Evolutionary conservation across 2,113 vertebrate genomes (phyloP).

Genomic region (Clarias magur): DNA sequence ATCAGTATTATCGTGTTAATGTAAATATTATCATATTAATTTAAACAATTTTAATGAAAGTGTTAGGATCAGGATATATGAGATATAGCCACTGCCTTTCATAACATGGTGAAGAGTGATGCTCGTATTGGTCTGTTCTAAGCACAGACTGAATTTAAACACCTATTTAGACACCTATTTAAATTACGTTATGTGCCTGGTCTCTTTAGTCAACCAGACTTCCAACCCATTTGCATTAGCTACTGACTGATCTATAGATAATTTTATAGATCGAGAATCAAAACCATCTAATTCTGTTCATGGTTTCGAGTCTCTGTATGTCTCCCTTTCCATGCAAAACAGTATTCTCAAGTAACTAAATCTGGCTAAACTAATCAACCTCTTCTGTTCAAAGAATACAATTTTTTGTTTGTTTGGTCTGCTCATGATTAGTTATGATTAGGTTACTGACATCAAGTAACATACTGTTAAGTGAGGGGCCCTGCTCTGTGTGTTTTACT

Average conservation of each 20-base stretch:
- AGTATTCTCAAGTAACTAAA: not conserved
- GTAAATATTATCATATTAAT: too few species aligned
- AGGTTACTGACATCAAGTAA: not conserved
- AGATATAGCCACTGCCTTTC: not conserved
- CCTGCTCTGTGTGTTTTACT: not conserved
- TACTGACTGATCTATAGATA: not conserved
- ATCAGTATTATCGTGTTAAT: too few species aligned
- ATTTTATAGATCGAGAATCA: not conserved
- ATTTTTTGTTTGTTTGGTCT: not conserved
- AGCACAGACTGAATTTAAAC: not conserved
- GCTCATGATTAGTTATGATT: not conserved
- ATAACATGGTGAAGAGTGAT: not conserved
- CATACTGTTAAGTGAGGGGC: not conserved
- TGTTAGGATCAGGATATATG: not conserved
- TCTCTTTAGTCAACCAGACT: not conserved
- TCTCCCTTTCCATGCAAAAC: not conserved
- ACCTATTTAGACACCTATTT: too few species aligned
- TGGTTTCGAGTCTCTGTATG: not conserved
- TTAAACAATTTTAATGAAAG: not conserved
- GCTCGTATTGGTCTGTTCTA: not conserved
- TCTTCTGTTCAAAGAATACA: not conserved
- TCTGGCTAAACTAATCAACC: not conserved
- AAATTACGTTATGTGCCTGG: not conserved
- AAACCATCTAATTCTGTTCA: not conserved
- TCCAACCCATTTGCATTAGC: not conserved